Evolutionary conservation across 1,140 invertebrate genomes (phyloP).

Genomic region (Chelonus insularis): DNA sequence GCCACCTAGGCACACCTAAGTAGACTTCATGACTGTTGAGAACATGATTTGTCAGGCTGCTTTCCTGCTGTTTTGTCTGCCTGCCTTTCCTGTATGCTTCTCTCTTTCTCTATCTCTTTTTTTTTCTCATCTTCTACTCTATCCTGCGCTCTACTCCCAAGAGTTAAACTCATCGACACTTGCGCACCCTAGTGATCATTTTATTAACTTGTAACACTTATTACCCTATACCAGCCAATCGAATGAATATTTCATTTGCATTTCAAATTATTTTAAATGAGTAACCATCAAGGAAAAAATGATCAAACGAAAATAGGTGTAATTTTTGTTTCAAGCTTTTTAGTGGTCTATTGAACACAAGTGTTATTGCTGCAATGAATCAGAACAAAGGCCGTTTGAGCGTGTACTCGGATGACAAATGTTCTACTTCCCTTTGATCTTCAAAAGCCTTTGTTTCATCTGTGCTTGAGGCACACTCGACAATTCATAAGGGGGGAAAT

Average conservation of each 20-base stretch:
- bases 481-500: not conserved
- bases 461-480: conserved; percentile 15
- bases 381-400: not conserved
- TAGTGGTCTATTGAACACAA: not conserved
- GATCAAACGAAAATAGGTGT: not conserved
- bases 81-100: not conserved
- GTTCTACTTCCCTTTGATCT: conserved; percentile 15
- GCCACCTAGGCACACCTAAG: conserved; percentile 22
- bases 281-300: not conserved
- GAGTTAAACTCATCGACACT: no score
- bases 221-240: not conserved
- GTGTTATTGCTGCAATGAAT: conserved; percentile 11
- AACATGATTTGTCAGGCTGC: conserved; percentile 3
- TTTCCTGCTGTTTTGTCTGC: not conserved
- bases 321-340: not conserved
- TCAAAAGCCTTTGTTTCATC: conserved; percentile 12
- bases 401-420: conserved; percentile 20
- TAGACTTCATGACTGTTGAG: conserved; percentile 12
- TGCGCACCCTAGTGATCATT: conserved; percentile 10
- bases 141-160: no score
- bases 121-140: no score
- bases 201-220: not conserved
- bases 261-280: not conserved
- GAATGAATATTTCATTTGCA: not conserved
- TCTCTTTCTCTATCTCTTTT: not conserved